phyloP scores from a whole-genome alignment of 2,797 vertebrate genomes.

The Orestias chungarensis region DNA sequence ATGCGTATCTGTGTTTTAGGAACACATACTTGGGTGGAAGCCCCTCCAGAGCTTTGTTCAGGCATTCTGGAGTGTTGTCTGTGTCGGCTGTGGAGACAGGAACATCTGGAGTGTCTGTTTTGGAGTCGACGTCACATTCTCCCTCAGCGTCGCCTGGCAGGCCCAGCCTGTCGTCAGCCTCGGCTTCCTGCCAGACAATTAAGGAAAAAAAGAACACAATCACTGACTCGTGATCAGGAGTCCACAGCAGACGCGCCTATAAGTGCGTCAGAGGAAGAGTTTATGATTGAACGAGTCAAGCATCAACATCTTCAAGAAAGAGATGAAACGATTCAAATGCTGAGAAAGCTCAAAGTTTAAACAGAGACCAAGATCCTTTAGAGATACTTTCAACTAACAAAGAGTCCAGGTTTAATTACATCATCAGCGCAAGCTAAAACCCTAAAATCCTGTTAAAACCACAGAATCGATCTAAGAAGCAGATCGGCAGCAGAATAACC shows the following conservation, averaged over 20 bases:
- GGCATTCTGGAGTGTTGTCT: slow-evolving; percentile 93
- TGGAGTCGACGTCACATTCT: slow-evolving; percentile 83
- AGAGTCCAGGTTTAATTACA: no score
- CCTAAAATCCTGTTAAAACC: no score
- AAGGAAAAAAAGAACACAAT: slow-evolving; percentile 24
- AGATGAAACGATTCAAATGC: neutral
- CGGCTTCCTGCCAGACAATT: slow-evolving; percentile 81
- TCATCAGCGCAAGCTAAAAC: no score
- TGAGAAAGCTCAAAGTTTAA: neutral
- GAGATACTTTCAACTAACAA: no score
- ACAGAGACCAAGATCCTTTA: no score
- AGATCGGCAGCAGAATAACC: no score
- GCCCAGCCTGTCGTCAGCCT: slow-evolving; percentile 85
- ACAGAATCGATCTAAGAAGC: no score
- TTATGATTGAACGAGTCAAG: no score
- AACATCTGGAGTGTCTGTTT: slow-evolving; percentile 87
- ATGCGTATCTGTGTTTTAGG: neutral
- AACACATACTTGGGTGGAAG: slow-evolving; percentile 89
- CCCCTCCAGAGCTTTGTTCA: slow-evolving; percentile 92
- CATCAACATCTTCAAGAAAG: neutral
- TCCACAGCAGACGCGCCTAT: neutral
- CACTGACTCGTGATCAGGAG: neutral
- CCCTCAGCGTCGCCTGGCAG: slow-evolving; percentile 74
- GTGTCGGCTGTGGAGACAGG: slow-evolving; percentile 82
- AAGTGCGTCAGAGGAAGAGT: neutral